phyloP scores from a whole-genome alignment of 2,888 invertebrate genomes.

The Dynastes maya region DNA sequence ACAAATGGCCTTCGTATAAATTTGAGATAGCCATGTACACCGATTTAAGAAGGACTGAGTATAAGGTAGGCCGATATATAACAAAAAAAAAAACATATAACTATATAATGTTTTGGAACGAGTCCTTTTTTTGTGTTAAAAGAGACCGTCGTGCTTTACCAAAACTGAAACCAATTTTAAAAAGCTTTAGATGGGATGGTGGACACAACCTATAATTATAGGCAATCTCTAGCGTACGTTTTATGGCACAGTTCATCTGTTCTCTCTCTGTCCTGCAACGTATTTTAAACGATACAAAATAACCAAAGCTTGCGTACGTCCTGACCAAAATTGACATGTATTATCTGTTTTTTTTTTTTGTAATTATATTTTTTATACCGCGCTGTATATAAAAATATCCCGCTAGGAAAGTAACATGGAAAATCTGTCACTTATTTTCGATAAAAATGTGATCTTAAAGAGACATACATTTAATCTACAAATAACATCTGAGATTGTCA shows the following conservation, averaged over 20 bases:
- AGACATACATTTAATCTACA: conserved; percentile 57
- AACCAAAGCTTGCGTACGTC: conserved; percentile 39
- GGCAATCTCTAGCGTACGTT: conserved; percentile 67
- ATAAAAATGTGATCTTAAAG: conserved; percentile 59
- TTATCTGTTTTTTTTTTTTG: conserved; percentile 27
- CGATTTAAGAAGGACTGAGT: background rate
- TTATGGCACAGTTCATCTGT: conserved; percentile 59
- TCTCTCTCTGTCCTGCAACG: conserved; percentile 2
- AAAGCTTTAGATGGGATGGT: conserved; percentile 61
- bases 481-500: conserved; percentile 38
- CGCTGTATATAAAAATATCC: background rate
- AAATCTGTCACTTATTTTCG: conserved; percentile 31
- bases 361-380: conserved; percentile 14
- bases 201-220: conserved; percentile 67
- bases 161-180: conserved; percentile 68
- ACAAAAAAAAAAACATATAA: conserved; percentile 40
- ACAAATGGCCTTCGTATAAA: conserved; percentile 10
- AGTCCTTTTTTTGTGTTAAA: conserved; percentile 57
- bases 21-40: background rate
- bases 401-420: conserved; percentile 11
- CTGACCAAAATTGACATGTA: conserved; percentile 49
- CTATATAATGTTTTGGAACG: conserved; percentile 62
- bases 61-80: conserved; percentile 28
- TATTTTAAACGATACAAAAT: conserved; percentile 45
- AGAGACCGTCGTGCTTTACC: conserved; percentile 62